Evolutionary conservation across 2,888 invertebrate genomes (phyloP), one percentile per base, ranked within the genome.

Genomic region (Drosophila percnosoma): DNA sequence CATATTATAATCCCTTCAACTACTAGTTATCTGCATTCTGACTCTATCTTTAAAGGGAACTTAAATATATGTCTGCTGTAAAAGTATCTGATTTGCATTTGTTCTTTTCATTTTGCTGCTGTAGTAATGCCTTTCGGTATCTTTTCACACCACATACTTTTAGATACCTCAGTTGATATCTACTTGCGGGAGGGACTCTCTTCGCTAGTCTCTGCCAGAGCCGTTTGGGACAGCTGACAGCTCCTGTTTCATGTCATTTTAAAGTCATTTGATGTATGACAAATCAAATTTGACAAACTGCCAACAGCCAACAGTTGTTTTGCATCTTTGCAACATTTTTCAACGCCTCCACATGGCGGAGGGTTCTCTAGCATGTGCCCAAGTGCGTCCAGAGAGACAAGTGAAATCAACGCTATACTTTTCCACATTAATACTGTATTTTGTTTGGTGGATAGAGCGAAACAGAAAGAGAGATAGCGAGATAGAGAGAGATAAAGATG

Each of bases 201-300:
- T 33, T 27, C 29, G 45, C 27, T 45, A 7, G 48, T n/a, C n/a
- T 40, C n/a, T 27, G n/a, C 42, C 27, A n/a, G 27, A 31, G 29
- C 33, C 61, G 40, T 52, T 49, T 61, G 61, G 33, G 33, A 33
- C 33, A 33, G 38, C 63, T 80, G 87, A 72, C 81, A 71, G 72
- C 70, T 75, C 68, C 68, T 53, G 53, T 45, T 54, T 33, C 65
- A 70, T 84, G 86, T 89, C 90, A 89, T 82, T 86, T 87, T 86
- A 85, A 90, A 87, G 86, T 74, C 86, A 87, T 90, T 87, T 90
- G 90, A 87, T 87, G 83, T 90, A 87, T 87, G 87, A 90, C 87
- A 88, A 87, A 87, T 87, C 87, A 87, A 87, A 87, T 87, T 90
- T 87, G 87, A 87, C 90, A 89, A 87, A 88, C 90, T 87, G 87